Conservation (phyloP, 2,888 invertebrate genomes). For the Chloroclystis v-ata region DNA sequence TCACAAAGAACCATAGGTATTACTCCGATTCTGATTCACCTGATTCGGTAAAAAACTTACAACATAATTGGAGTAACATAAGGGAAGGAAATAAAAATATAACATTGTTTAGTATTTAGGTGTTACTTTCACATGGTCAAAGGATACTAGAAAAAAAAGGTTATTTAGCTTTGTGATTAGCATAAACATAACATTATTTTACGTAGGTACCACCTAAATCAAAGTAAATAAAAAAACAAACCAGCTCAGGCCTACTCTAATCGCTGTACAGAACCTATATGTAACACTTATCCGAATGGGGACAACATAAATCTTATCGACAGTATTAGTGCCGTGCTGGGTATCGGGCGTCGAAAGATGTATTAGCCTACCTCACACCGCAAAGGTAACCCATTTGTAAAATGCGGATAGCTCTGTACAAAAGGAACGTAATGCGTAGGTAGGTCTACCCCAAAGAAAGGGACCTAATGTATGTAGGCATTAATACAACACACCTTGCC, state of each 20-base stretch:
- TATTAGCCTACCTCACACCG: slow-evolving; percentile 5
- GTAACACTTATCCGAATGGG: slow-evolving; percentile 16
- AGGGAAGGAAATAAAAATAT: too few species aligned
- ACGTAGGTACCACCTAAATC: too few species aligned
- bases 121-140: too few species aligned
- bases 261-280: slow-evolving; percentile 3
- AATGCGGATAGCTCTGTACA: not conserved
- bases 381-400: not conserved
- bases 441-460: too few species aligned
- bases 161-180: too few species aligned
- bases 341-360: slow-evolving; percentile 13
- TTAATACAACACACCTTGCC: too few species aligned
- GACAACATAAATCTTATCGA: slow-evolving; percentile 11
- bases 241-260: not conserved
- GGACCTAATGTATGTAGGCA: not conserved
- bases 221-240: too few species aligned
- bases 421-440: too few species aligned
- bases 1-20: slow-evolving; percentile 5
- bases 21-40: not conserved
- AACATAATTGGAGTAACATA: too few species aligned
- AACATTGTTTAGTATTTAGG: too few species aligned
- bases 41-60: not conserved
- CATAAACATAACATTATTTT: too few species aligned
- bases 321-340: slow-evolving; percentile 15
- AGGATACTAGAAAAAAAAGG: too few species aligned